phyloP scores from a whole-genome alignment of 1,140 invertebrate genomes.

The Platyura marginata region DNA sequence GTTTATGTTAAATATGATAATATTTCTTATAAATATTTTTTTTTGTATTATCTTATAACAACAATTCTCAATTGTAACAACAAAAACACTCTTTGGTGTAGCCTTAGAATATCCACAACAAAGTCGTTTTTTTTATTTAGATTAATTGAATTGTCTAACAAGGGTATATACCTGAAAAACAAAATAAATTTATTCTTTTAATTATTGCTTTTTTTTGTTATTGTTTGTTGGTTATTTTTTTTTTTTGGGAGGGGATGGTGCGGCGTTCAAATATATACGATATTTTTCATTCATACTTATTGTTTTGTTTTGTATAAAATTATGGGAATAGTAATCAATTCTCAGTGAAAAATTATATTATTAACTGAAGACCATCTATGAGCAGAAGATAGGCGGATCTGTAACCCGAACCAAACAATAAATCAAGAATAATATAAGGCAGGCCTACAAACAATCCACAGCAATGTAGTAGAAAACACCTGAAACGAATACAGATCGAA shows the following conservation, averaged over 20 bases:
- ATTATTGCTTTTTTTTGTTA: background rate
- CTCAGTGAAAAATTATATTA: slow-evolving; percentile 5
- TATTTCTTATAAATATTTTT: slow-evolving; percentile 7
- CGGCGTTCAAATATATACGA: too few species aligned
- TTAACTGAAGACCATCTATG: slow-evolving; percentile 9
- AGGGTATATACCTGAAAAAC: slow-evolving; percentile 24
- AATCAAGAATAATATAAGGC: too few species aligned
- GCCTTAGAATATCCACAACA: background rate
- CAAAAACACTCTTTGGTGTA: slow-evolving; percentile 5
- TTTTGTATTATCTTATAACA: slow-evolving; percentile 5
- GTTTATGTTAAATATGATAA: slow-evolving; percentile 1
- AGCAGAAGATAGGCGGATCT: too few species aligned
- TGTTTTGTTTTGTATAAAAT: slow-evolving; percentile 8
- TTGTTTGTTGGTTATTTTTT: background rate
- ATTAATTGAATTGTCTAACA: slow-evolving; percentile 12
- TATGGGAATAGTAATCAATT: background rate
- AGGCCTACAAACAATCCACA: too few species aligned
- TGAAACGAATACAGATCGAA: too few species aligned
- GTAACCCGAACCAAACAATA: too few species aligned
- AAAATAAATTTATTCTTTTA: slow-evolving; percentile 3
- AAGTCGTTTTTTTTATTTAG: slow-evolving; percentile 6
- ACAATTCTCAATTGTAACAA: slow-evolving; percentile 3
- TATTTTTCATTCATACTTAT: slow-evolving; percentile 3
- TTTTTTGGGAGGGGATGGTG: too few species aligned
- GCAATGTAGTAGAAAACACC: too few species aligned